A percentile compares a stretch with the other conserved stretches of the same genome.
Evolutionary conservation across 1,140 invertebrate genomes (phyloP).

Genomic region (Tetranychus urticae): DNA sequence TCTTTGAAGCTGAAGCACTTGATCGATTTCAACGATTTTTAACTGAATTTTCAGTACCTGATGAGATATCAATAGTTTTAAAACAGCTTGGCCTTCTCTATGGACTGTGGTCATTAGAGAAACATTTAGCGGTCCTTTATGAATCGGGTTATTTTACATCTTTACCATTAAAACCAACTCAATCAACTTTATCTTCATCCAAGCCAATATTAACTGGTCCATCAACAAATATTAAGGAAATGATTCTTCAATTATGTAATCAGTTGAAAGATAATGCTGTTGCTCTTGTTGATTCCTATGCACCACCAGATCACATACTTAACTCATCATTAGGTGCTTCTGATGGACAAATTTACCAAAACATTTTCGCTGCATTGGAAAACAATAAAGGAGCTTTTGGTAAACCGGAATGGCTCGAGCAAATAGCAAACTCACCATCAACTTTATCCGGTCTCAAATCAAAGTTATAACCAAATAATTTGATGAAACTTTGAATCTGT

Average conservation of each 20-base stretch:
- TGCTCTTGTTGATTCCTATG: slow-evolving; percentile 52
- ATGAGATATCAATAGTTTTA: slow-evolving; percentile 5
- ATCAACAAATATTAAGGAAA: slow-evolving; percentile 12
- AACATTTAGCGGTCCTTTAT: slow-evolving; percentile 8
- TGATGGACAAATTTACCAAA: slow-evolving; percentile 53
- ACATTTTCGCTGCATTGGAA: slow-evolving; percentile 21
- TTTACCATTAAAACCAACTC: slow-evolving; percentile 22
- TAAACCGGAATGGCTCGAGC: slow-evolving; percentile 20
- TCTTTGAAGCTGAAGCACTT: slow-evolving; percentile 29
- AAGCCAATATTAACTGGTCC: slow-evolving; percentile 18
- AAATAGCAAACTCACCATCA: slow-evolving; percentile 16
- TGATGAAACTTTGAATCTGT: too few relatives aligned
- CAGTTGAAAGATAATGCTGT: slow-evolving; percentile 45
- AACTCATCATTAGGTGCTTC: slow-evolving; percentile 50
- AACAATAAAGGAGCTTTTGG: slow-evolving; percentile 18
- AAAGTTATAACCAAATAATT: too few relatives aligned
- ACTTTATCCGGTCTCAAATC: too few relatives aligned
- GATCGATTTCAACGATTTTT: slow-evolving; percentile 2
- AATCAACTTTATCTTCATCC: slow-evolving; percentile 11
- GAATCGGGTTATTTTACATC: slow-evolving; percentile 13
- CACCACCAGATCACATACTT: slow-evolving; percentile 62
- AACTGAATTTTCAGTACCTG: background rate
- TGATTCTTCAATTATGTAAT: slow-evolving; percentile 34
- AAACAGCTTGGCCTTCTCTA: slow-evolving; percentile 12
- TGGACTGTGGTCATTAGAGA: slow-evolving; percentile 16